Conservation (phyloP, 2,888 invertebrate genomes). For the Tipula vernalis region DNA sequence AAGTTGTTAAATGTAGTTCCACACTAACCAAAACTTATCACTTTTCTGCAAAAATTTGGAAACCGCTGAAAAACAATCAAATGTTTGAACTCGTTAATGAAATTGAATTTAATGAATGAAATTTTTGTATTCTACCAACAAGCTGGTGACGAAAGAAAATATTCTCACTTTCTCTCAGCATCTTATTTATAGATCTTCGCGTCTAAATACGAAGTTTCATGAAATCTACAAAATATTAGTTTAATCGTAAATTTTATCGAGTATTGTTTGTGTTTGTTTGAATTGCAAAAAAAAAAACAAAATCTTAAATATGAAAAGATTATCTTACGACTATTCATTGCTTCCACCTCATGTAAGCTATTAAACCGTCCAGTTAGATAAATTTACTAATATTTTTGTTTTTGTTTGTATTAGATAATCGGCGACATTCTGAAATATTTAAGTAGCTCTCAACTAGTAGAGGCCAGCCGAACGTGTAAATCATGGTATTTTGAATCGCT, state of each 20-base stretch:
- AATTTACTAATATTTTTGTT: not conserved
- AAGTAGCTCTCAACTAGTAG: not conserved
- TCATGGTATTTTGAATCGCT: not conserved
- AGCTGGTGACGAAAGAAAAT: no score
- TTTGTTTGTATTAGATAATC: not conserved
- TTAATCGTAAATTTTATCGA: not conserved
- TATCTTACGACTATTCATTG: not conserved
- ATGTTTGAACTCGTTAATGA: no score
- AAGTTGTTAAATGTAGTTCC: no score
- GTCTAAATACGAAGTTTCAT: not conserved
- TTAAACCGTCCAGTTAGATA: not conserved
- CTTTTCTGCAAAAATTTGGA: no score
- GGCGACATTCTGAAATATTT: not conserved
- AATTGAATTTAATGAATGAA: no score
- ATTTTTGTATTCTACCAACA: no score
- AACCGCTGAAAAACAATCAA: no score
- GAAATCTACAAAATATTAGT: not conserved
- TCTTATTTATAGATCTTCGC: not conserved
- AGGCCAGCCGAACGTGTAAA: not conserved
- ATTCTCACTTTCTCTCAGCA: not conserved
- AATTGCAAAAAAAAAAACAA: not conserved
- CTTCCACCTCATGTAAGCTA: not conserved
- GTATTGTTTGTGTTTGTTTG: not conserved
- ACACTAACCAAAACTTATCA: no score
- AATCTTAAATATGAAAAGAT: not conserved